A percentile compares a stretch with the other conserved stretches of the same genome.
Conservation (phyloP, 2,113 vertebrate genomes). For the Prolemur simus region DNA sequence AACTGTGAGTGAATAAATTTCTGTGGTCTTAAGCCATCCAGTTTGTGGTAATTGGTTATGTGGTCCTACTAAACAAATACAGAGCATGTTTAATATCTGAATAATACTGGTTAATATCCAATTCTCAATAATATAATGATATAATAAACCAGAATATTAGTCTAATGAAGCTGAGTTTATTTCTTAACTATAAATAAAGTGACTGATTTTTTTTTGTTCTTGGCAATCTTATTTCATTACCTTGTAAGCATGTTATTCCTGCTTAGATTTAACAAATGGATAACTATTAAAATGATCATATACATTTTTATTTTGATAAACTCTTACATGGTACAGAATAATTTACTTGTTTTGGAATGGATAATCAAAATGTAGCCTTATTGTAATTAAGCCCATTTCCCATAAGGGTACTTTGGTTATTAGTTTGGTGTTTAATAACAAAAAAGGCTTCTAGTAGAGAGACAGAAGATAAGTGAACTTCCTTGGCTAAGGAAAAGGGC, state of each 20-base stretch:
- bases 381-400: neutral
- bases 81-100: neutral
- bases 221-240: neutral
- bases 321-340: neutral
- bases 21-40: neutral
- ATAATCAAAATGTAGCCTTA: neutral
- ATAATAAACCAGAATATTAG: neutral
- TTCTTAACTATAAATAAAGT: neutral
- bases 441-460: neutral
- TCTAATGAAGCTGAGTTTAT: conserved; percentile 21
- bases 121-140: neutral
- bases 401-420: neutral
- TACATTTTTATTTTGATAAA: conserved; percentile 27
- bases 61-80: neutral
- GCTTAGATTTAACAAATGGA: neutral
- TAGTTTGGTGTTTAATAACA: conserved; percentile 21
- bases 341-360: conserved; percentile 28
- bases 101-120: neutral
- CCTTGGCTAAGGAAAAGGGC: neutral
- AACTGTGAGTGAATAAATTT: neutral
- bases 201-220: neutral
- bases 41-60: neutral
- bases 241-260: neutral
- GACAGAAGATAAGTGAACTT: neutral
- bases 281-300: neutral